Evolutionary conservation across 2,888 invertebrate genomes (phyloP), one percentile per base, ranked within the genome.

Genomic region (Congeria kusceri): DNA sequence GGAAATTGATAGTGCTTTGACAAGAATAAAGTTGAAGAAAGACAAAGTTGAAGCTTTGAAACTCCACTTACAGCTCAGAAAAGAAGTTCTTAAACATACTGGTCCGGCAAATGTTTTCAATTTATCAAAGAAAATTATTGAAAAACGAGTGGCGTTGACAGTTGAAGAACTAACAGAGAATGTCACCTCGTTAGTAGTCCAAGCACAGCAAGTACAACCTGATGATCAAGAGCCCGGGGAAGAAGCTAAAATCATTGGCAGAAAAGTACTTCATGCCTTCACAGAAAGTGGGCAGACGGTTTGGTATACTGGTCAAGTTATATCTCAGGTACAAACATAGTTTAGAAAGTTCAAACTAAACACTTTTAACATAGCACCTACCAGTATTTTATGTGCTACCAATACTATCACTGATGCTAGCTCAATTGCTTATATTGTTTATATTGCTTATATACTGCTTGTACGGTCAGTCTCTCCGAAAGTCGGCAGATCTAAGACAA

Each of bases 281-380:
- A 58, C 25, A 20, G 58, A 27, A 58, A 4, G n/a, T 58, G 58
- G 28, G 9, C 1, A 28, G 5, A 20, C 11, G 27, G 58, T 58
- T 9, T 58, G 32, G 58, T 58, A 58, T 28, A 58, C 28, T 15
- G 58, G 58, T 28, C 58, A 58, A 20, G n/a, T 58, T 15, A 29
- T 58, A 27, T 58, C 58, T 27, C 58, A 58, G 58, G 28, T 27
- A 58, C 23, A n/a, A n/a, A n/a, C n/a, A n/a, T n/a, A n/a, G n/a
- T n/a, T n/a, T n/a, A n/a, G n/a, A n/a, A n/a, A n/a, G n/a, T n/a
- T n/a, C n/a, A n/a, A n/a, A n/a, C n/a, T n/a, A n/a, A n/a, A n/a
- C n/a, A n/a, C n/a, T n/a, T n/a, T n/a, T n/a, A n/a, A n/a, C n/a
- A n/a, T n/a, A n/a, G n/a, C n/a, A n/a, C n/a, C n/a, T n/a, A n/a